Base-by-base conservation (phyloP, 1,140 invertebrate genomes). In the Stegodyphus mimosarum region DNA sequence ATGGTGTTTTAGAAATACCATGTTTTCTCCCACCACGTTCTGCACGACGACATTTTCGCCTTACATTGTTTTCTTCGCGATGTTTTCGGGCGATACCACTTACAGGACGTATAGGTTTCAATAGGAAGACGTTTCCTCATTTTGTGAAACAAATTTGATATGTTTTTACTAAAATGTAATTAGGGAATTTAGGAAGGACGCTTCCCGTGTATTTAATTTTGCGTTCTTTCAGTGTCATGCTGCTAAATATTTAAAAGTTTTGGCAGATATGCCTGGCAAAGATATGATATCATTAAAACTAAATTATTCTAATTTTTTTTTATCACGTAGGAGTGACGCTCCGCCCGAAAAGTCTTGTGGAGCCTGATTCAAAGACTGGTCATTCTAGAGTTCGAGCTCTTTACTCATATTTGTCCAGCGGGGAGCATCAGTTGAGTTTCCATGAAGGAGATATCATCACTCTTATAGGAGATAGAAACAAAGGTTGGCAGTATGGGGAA, bases 401-500 rank as follows among this genome's bases (percentile, higher is more conserved):
- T 13, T 97, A 97, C 88, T 95, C 95, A 66, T 97, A 98, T 91
- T 92, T 96, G 69, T 96, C 95, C 18, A 95, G 95, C 76, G 95
- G 95, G 6, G 96, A 98, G 88, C 97, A 96, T 91, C 96, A 98
- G 91, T 92, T 98, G 60, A 96, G 95, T 88, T 98, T 98, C 91
- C 93, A 95, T 80, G 96, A 97, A 91, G 96, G 96, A 87, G 97
- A 98, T 90, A 92, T 96, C 77, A 95, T 98, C 48, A 94, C 95
- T 7, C 90, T 98, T 86, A 94, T 97, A 87, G 97, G 96, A 89
- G 96, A 97, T 88, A 93, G 96, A 86, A 96, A 95, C 89, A 97
- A 97, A 90, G 96, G 97, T 67, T 98, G 96, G 96, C 96, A 98
- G 90, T 98, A 97, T 89, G 96, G 96, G 48, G 96, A 98, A 90